Base-by-base conservation (phyloP, 2,888 invertebrate species). In the Microctonus brassicae region DNA sequence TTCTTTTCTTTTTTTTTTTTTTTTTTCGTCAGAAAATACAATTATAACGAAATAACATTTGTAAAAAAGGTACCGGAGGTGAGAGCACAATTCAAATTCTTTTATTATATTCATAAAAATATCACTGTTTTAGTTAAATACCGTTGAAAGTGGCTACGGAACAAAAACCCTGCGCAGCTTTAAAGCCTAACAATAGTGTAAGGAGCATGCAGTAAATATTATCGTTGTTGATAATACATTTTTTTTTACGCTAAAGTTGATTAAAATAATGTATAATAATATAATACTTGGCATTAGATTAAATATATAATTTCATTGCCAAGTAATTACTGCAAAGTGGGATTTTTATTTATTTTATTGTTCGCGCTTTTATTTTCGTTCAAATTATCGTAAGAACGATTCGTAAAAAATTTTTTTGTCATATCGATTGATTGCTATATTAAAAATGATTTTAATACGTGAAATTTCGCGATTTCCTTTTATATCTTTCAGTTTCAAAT, bases 171-270 rank as follows among this genome's bases (percentile, higher is more conserved):
- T 58, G 58, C 57, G 66, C 57, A 67, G 58, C 57, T 42, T 34
- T 36, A 26, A 62, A 39, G 34, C 39, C 61, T 62, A 62, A 62
- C 17, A 13, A 24, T 57, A 58, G 10, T 58, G 74, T 78, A 77
- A 76, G 73, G 73, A 77, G 77, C 78, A 79, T 79, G 78, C 79
- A 57, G 77, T 69, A 52, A 33, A 69, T 69, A 61, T 68, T 26
- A 58, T 52, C 52, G 4, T 53, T 58, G 4, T n/a, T n/a, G 42
- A 67, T 67, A 67, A 26, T 67, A 60, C 24, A 58, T 26, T 26
- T 20, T 26, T 20, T 47, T 67, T 20, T 47, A 60, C 36, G 33
- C 34, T 58, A 39, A 76, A 70, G 76, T 77, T 77, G 77, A 75
- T 75, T 77, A 73, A 76, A 47, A 47, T n/a, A 6, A 20, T 47